Conservation (phyloP, 2,113 vertebrate species). For the Cyrtonyx montezumae region DNA sequence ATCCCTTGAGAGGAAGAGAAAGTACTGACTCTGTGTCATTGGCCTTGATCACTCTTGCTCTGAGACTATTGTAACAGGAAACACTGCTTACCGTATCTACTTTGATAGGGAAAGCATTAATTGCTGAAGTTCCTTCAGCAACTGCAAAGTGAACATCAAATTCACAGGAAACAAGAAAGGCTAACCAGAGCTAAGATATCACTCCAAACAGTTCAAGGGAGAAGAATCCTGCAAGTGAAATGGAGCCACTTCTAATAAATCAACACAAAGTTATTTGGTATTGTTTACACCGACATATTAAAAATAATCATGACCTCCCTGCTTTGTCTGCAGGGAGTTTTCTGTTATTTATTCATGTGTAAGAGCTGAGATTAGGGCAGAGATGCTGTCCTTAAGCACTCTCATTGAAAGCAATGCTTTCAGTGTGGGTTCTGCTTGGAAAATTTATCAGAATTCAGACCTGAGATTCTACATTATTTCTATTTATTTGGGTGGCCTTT, state of each 20-base stretch:
- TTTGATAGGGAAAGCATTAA: constrained; percentile 47
- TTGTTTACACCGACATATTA: neutral
- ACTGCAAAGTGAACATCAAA: neutral
- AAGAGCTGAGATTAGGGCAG: neutral
- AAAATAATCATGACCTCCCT: neutral
- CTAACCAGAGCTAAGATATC: neutral
- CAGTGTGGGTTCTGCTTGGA: neutral
- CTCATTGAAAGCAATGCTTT: constrained; percentile 5
- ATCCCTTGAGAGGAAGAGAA: neutral
- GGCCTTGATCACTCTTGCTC: constrained; percentile 48
- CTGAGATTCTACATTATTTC: neutral
- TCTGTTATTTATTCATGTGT: constrained; percentile 12
- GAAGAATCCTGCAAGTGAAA: neutral
- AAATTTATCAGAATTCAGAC: neutral
- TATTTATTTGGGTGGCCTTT: neutral
- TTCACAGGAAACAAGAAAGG: constrained; percentile 4
- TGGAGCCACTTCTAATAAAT: neutral
- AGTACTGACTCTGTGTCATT: constrained; percentile 32
- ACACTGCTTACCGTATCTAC: constrained; percentile 40
- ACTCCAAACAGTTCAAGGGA: neutral
- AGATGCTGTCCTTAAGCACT: neutral
- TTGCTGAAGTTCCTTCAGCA: constrained; percentile 29
- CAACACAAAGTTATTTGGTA: neutral
- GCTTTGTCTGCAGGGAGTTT: neutral
- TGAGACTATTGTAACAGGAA: constrained; percentile 42